phyloP scores from a whole-genome alignment of 2,113 vertebrate genomes.

The Rhynchopsitta pachyrhyncha region DNA sequence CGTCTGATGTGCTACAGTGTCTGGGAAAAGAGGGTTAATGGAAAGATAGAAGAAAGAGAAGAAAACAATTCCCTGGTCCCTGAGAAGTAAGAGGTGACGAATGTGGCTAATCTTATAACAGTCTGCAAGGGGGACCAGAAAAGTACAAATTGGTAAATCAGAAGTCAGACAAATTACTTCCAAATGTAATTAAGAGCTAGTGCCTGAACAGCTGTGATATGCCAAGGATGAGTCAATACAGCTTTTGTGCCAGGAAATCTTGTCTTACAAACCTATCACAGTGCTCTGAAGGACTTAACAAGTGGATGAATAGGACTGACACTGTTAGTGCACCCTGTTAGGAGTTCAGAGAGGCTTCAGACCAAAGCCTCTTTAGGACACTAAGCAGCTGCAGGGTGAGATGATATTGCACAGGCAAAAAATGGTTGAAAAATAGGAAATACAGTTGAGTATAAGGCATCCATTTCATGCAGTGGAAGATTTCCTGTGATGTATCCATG shows the following conservation, averaged over 20 bases:
- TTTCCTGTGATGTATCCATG: not conserved
- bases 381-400: not conserved
- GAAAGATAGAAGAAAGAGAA: not conserved
- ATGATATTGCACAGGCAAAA: not conserved
- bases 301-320: not conserved
- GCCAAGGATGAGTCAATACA: not conserved
- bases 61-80: not conserved
- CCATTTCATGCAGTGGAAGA: not conserved
- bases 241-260: not conserved
- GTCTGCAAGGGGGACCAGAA: not conserved
- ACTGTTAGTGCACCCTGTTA: not conserved
- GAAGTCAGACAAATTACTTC: constrained; percentile 7
- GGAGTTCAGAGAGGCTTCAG: not conserved
- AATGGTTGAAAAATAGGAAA: not conserved
- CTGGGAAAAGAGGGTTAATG: not conserved
- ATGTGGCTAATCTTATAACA: not conserved
- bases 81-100: not conserved
- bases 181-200: not conserved
- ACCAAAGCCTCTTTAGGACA: not conserved
- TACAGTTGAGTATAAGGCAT: not conserved
- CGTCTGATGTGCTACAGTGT: not conserved
- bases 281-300: not conserved
- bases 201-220: constrained; percentile 5
- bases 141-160: not conserved
- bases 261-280: not conserved